Percentiles rank a stretch among this genome's conserved stretches.
phyloP scores from a whole-genome alignment of 2,797 vertebrate genomes.

The Sebastes iracundus region DNA sequence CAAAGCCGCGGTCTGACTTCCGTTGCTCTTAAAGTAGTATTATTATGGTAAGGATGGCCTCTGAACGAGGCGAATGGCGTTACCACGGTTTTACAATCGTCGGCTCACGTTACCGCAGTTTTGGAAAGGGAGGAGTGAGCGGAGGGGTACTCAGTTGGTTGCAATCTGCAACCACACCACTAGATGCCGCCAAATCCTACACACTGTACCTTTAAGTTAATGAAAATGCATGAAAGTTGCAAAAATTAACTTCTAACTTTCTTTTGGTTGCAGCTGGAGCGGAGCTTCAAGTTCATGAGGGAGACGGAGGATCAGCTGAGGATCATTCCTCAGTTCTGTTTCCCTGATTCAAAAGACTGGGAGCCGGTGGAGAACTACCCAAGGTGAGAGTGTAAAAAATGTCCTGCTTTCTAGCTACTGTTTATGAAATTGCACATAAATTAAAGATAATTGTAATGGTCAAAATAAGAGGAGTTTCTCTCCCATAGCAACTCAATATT shows the following conservation, averaged over 20 bases:
- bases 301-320: slow-evolving; percentile 92
- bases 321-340: slow-evolving; percentile 93
- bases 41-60: too few species aligned
- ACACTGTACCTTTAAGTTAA: too few species aligned
- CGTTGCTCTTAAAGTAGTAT: too few species aligned
- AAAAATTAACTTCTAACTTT: neutral
- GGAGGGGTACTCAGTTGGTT: too few species aligned
- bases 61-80: too few species aligned
- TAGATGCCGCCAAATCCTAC: too few species aligned
- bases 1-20: too few species aligned
- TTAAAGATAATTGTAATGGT: neutral
- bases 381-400: slow-evolving; percentile 80
- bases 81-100: too few species aligned
- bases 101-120: too few species aligned
- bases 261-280: slow-evolving; percentile 81
- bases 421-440: neutral
- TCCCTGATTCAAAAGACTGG: slow-evolving; percentile 92
- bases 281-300: slow-evolving; percentile 90
- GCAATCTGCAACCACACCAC: too few species aligned
- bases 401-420: neutral
- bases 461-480: neutral
- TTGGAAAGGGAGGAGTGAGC: too few species aligned
- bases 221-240: neutral
- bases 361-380: slow-evolving; percentile 86
- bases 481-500: neutral